A percentile compares a stretch with the other conserved stretches of the same genome.
Conservation (phyloP, 2,797 vertebrate genomes). For the Hydrolagus colliei region DNA sequence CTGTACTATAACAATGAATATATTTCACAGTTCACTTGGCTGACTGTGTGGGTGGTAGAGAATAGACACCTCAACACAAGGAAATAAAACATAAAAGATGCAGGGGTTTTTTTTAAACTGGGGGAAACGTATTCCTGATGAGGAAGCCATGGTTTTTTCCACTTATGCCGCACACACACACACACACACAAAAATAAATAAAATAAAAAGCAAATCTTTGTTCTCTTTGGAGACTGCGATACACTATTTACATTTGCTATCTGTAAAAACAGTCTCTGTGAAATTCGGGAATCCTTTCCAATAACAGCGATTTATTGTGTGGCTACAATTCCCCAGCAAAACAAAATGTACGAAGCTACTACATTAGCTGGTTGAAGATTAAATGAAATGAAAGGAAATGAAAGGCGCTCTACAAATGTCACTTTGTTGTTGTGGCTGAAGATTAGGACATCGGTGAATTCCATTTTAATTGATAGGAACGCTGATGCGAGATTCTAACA, state of each 20-base stretch:
- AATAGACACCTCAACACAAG: slow-evolving; percentile 71
- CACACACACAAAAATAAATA: not conserved
- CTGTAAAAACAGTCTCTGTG: not conserved
- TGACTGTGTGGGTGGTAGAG: slow-evolving; percentile 73
- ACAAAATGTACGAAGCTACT: not conserved
- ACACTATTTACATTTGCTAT: not conserved
- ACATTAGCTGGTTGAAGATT: not conserved
- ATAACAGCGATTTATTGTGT: not conserved
- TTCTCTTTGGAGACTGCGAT: not conserved
- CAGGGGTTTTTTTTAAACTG: slow-evolving; percentile 50
- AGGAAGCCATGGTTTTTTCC: slow-evolving; percentile 43
- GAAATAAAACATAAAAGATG: slow-evolving; percentile 75
- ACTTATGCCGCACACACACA: not conserved
- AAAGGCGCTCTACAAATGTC: no score
- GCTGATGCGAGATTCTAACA: not conserved
- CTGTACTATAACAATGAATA: slow-evolving; percentile 78
- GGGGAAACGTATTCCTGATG: slow-evolving; percentile 44
- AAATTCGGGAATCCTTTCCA: no score
- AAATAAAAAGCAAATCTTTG: not conserved
- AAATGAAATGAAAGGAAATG: no score
- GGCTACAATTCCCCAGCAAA: not conserved
- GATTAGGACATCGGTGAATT: not conserved
- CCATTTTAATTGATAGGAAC: not conserved
- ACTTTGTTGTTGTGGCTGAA: not conserved
- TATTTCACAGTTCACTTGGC: slow-evolving; percentile 84